Conservation (phyloP, 35 echinoderm and acorn worm genomes). For the Acanthaster planci region DNA sequence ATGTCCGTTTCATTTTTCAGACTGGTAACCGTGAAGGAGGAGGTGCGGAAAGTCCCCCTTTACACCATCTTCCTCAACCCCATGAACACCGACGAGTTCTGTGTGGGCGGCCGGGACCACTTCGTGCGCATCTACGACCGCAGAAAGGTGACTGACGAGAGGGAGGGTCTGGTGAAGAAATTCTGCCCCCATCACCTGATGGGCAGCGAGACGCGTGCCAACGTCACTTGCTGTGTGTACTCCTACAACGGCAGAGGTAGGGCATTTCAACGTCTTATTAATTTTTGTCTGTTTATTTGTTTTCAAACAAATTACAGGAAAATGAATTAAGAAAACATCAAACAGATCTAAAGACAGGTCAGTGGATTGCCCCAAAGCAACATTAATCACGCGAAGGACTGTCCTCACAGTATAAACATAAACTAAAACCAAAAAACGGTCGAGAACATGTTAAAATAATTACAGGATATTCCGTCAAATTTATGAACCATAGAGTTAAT, state of each 20-base stretch:
- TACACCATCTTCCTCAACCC: constrained; percentile 93
- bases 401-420: too few species aligned
- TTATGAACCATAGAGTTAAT: too few species aligned
- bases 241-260: constrained; percentile 86
- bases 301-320: too few species aligned
- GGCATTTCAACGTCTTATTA: too few species aligned
- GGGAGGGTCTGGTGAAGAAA: constrained; percentile 64
- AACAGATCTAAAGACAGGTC: too few species aligned
- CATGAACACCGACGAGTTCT: constrained; percentile 76
- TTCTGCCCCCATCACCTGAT: constrained; percentile 87
- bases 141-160: constrained; percentile 60
- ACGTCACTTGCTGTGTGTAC: constrained; percentile 87
- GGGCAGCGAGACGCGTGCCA: constrained; percentile 62
- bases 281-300: too few species aligned
- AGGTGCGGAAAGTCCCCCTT: constrained; percentile 73
- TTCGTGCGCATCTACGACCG: constrained; percentile 92
- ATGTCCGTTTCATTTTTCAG: constrained; percentile 15
- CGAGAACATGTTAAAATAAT: too few species aligned
- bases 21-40: constrained; percentile 73
- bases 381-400: too few species aligned
- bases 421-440: too few species aligned
- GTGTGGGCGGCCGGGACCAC: constrained; percentile 84
- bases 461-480: too few species aligned
- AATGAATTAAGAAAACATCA: too few species aligned
- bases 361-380: too few species aligned